Conservation (phyloP, 2,113 vertebrate species). For the Trichechus manatus region DNA sequence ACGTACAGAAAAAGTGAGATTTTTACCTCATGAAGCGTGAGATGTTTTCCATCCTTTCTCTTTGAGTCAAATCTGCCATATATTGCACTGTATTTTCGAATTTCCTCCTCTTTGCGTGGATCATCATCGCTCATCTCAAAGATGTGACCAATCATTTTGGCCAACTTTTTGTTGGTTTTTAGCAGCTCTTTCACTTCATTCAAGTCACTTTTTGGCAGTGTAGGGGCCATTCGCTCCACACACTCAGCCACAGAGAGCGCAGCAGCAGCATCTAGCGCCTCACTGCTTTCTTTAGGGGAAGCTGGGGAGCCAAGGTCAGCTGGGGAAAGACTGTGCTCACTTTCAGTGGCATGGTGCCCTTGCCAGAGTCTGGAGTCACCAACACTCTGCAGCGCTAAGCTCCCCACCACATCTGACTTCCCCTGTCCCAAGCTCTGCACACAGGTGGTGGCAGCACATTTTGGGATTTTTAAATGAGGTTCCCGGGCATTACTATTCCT, state of each 20-base stretch:
- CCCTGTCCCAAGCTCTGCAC: constrained; percentile 89
- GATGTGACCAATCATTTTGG: constrained; percentile 99
- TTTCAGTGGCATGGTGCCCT: constrained; percentile 92
- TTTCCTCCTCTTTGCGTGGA: constrained; percentile 95
- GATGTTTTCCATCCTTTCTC: constrained; percentile 97
- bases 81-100: constrained; percentile 99
- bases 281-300: constrained; percentile 94
- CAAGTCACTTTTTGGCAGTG: constrained; percentile 91
- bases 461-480: constrained; percentile 93
- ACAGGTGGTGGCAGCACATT: constrained; percentile 91
- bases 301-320: constrained; percentile 95
- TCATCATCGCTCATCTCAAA: constrained; percentile 97
- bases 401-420: constrained; percentile 88
- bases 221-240: constrained; percentile 95
- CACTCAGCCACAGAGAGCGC: constrained; percentile 96
- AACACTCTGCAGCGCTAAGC: constrained; percentile 89
- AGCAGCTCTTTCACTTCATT: constrained; percentile 94
- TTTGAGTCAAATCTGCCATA: constrained; percentile 99
- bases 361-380: constrained; percentile 94
- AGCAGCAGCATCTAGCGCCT: constrained; percentile 94
- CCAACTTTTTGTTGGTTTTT: constrained; percentile 97
- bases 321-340: constrained; percentile 94
- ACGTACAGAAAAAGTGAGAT: not conserved
- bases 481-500: constrained; percentile 89
- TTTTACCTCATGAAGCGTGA: constrained; percentile 97